Percentiles rank a stretch among this genome's conserved stretches.
Evolutionary conservation across 2,888 invertebrate species (phyloP).

Genomic region (Autographa pulchrina): DNA sequence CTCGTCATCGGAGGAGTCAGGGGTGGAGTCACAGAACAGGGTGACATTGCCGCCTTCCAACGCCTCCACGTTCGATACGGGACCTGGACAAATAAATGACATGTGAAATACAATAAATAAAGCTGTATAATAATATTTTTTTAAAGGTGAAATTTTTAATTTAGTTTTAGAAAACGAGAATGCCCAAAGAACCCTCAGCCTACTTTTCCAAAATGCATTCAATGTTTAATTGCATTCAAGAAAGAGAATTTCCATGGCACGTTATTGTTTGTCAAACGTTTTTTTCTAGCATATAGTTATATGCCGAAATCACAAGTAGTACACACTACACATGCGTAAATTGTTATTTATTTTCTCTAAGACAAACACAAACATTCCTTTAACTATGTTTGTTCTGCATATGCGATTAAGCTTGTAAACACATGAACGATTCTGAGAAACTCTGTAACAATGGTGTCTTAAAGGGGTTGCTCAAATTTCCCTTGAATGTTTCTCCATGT

Average conservation of each 20-base stretch:
- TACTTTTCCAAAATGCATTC: too few species aligned
- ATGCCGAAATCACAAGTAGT: neutral
- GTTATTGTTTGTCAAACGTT: too few species aligned
- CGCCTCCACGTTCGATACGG: conserved; percentile 86
- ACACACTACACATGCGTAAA: neutral
- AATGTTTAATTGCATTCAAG: neutral
- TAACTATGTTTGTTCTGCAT: conserved; percentile 2
- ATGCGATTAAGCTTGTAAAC: conserved; percentile 2
- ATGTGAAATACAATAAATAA: too few species aligned
- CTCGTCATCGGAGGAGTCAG: conserved; percentile 86
- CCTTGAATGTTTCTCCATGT: neutral
- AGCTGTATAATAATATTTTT: too few species aligned
- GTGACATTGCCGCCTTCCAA: conserved; percentile 88
- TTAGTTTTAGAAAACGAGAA: neutral
- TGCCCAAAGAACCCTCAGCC: too few species aligned
- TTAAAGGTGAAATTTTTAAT: too few species aligned
- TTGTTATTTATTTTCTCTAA: neutral
- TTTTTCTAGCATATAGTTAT: neutral
- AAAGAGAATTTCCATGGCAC: too few species aligned
- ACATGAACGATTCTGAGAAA: neutral
- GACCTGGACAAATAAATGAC: conserved; percentile 77
- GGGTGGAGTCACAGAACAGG: conserved; percentile 89
- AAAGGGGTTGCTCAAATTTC: neutral
- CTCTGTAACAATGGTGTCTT: neutral
- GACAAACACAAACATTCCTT: neutral